Evolutionary conservation across 2,888 invertebrate genomes (phyloP), one percentile per base, ranked within the genome.

Genomic region (Tiliacea aurago): DNA sequence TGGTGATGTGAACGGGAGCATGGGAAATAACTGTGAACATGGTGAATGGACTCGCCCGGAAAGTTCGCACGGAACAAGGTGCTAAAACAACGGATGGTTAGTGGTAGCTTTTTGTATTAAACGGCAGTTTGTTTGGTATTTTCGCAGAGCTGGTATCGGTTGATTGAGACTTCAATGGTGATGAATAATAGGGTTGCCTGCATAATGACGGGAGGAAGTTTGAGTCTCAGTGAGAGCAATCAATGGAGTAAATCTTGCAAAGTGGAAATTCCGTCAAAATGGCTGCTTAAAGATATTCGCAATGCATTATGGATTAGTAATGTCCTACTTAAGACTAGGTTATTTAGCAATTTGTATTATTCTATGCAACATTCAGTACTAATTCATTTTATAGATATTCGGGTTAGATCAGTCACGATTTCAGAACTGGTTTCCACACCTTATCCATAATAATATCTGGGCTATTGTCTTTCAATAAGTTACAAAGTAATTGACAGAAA

Each of bases 1-100:
- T 93, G 88, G 87, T 81, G 81, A 78, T 95, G 95, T 87, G 95
- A 95, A 95, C 91, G 92, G 85, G 94, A 91, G 89, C 95, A 94
- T 95, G 95, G 89, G 95, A 95, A 94, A 84, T 89, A 93, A 91
- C 92, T 91, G 91, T 93, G 90, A 87, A 88, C 80, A 73, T 84
- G 70, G 78, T 85, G 86, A 88, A 88, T 87, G 82, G 84, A 79
- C 81, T 85, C 75, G 86, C 71, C 67, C 87, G 87, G 87, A 86
- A 89, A 88, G 87, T 91, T 91, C 89, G 85, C 91, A 91, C 88
- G 90, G 80, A 81, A 78, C 81, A 73, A 73, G 75, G 77, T 86
- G 81, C 73, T 85, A 76, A 76, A 70, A 74, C 81, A 78, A 83
- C 78, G 75, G 76, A 73, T 68, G 70, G 80, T 61, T 85, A 70